A percentile compares a stretch with the other conserved stretches of the same genome.
Conservation (phyloP, 2,888 invertebrate species). For the Harpalus rubripes region DNA sequence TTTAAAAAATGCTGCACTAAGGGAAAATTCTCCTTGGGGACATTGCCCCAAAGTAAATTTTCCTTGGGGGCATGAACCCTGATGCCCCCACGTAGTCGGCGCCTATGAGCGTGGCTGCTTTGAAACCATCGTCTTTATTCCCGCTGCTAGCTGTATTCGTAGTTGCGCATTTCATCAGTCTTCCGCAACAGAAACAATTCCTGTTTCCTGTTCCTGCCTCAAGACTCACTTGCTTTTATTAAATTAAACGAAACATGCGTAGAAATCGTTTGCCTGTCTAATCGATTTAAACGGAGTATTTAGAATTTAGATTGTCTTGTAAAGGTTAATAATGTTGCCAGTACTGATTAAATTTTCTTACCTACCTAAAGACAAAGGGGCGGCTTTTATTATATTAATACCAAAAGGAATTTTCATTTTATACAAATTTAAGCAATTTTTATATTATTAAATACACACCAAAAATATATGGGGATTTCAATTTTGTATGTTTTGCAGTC, state of each 20-base stretch:
- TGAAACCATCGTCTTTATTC: background rate
- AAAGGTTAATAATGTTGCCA: conserved; percentile 27
- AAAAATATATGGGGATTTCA: background rate
- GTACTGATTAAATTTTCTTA: background rate
- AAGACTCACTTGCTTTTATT: conserved; percentile 32
- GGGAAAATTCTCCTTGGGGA: too few relatives aligned
- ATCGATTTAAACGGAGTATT: conserved; percentile 37
- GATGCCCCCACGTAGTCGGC: too few relatives aligned
- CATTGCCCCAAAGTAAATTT: too few relatives aligned
- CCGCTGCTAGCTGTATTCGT: background rate
- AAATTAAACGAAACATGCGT: conserved; percentile 46
- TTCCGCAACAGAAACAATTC: conserved; percentile 7
- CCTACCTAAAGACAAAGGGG: background rate
- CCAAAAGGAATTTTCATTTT: background rate
- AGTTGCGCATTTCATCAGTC: conserved; percentile 17
- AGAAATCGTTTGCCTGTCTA: conserved; percentile 14
- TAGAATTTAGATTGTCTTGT: conserved; percentile 25
- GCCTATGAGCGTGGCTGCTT: too few relatives aligned
- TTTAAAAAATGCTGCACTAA: too few relatives aligned
- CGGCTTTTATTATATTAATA: background rate
- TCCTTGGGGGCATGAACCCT: too few relatives aligned
- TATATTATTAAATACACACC: background rate
- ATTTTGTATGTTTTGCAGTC: too few relatives aligned
- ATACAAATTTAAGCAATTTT: background rate
- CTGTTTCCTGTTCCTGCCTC: conserved; percentile 6